These are phyloP conservation scores for Thunnus thynnus DNA, from an alignment of 2,113 vertebrate species.

Conservation along the genomic window DNA sequence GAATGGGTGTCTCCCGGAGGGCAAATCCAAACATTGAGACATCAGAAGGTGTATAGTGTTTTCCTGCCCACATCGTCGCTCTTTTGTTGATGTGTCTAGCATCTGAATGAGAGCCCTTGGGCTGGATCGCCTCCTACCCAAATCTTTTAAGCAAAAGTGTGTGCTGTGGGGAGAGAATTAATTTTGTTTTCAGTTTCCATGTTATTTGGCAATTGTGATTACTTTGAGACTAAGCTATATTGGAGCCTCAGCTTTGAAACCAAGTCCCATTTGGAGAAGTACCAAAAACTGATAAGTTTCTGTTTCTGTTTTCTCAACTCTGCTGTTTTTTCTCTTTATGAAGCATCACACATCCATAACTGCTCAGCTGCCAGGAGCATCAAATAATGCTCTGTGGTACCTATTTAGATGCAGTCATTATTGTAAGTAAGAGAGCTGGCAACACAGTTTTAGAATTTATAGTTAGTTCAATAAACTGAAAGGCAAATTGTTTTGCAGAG, in stretches of 20 bases:
- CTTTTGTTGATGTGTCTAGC: constrained; percentile 65
- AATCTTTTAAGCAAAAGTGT: constrained; percentile 57
- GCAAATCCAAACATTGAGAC: constrained; percentile 24
- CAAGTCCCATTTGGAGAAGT: constrained; percentile 47
- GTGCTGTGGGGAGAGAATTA: constrained; percentile 56
- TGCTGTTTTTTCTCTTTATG: constrained; percentile 11
- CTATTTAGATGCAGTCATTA: constrained; percentile 23
- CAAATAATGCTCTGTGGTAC: constrained; percentile 16
- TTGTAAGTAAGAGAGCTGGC: constrained; percentile 32
- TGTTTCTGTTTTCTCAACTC: constrained; percentile 34
- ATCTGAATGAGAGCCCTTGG: constrained; percentile 70
- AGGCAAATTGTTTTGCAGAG: constrained; percentile 5
- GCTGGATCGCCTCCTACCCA: constrained; percentile 56
- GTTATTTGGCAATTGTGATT: constrained; percentile 68
- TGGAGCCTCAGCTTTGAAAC: constrained; percentile 55
- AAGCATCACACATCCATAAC: constrained; percentile 51
- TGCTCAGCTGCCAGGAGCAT: constrained; percentile 38
- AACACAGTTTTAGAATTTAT: constrained; percentile 6
- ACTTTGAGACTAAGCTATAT: constrained; percentile 60
- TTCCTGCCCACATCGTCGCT: constrained; percentile 22
- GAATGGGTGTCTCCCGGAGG: not conserved
- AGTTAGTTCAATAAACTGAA: constrained; percentile 38
- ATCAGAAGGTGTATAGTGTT: constrained; percentile 20
- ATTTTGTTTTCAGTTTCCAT: constrained; percentile 69
- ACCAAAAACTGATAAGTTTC: constrained; percentile 55